A percentile compares a stretch with the other conserved stretches of the same genome.
Conservation (phyloP, 2,113 vertebrate genomes). For the Archocentrus centrarchus region DNA sequence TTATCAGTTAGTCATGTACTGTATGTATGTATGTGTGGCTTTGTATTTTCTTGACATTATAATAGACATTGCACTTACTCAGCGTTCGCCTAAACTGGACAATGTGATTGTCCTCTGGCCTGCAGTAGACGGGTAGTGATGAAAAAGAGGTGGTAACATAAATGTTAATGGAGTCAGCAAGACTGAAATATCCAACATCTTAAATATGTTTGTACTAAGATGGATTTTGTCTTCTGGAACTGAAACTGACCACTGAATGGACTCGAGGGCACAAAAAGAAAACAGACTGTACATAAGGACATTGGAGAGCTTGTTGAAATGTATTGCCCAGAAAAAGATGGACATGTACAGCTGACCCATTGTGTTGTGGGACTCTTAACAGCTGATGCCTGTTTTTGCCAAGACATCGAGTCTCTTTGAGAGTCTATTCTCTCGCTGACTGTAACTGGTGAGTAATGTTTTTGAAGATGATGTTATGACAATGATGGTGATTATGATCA, state of each 20-base stretch:
- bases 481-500: conserved; percentile 58
- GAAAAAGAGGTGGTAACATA: neutral
- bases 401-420: conserved; percentile 49
- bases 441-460: conserved; percentile 53
- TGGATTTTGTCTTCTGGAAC: conserved; percentile 44
- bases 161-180: conserved; percentile 32
- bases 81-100: conserved; percentile 67
- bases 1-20: conserved; percentile 75
- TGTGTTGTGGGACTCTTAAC: conserved; percentile 47
- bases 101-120: conserved; percentile 54
- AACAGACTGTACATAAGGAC: conserved; percentile 60
- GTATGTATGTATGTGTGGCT: conserved; percentile 74
- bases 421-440: conserved; percentile 43
- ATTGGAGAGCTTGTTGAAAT: conserved; percentile 49
- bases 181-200: conserved; percentile 52
- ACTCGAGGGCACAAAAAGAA: conserved; percentile 29
- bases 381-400: conserved; percentile 57
- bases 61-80: conserved; percentile 77
- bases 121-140: conserved; percentile 25
- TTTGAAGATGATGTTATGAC: conserved; percentile 62
- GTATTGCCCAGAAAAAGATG: conserved; percentile 49
- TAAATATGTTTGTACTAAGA: conserved; percentile 47
- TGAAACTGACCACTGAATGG: conserved; percentile 43
- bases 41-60: conserved; percentile 76
- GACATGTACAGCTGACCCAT: conserved; percentile 45